Conservation (phyloP, 64 coral and sea anemone species). For the Montipora capricornis region DNA sequence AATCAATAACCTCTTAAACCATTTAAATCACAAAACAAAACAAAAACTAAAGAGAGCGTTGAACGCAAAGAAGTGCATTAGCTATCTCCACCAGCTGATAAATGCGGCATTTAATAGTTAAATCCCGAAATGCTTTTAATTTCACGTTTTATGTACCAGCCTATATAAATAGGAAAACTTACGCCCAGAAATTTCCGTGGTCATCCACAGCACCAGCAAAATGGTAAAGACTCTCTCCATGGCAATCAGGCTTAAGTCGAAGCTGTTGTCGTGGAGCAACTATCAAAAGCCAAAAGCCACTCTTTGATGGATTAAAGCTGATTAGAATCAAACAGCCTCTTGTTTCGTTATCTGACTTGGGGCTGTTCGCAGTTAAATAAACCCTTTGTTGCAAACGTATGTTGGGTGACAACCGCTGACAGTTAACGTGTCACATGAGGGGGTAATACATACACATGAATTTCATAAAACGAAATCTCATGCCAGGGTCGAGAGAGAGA, state of each 20-base stretch:
- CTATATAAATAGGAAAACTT: background rate
- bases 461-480: too few relatives aligned
- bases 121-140: too few relatives aligned
- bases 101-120: too few relatives aligned
- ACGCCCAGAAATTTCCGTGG: background rate
- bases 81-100: too few relatives aligned
- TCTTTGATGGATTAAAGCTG: background rate
- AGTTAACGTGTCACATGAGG: background rate
- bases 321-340: background rate
- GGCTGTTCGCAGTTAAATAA: background rate
- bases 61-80: background rate
- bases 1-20: background rate
- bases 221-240: conserved; percentile 2
- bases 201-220: background rate
- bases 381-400: background rate
- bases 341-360: background rate
- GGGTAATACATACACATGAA: too few relatives aligned
- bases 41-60: background rate
- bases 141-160: background rate
- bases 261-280: background rate
- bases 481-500: too few relatives aligned
- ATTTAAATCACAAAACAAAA: background rate
- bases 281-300: background rate
- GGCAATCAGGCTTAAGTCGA: too few relatives aligned
- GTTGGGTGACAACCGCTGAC: background rate